phyloP scores from a whole-genome alignment of 2,888 invertebrate species.

The Acronicta psi region DNA sequence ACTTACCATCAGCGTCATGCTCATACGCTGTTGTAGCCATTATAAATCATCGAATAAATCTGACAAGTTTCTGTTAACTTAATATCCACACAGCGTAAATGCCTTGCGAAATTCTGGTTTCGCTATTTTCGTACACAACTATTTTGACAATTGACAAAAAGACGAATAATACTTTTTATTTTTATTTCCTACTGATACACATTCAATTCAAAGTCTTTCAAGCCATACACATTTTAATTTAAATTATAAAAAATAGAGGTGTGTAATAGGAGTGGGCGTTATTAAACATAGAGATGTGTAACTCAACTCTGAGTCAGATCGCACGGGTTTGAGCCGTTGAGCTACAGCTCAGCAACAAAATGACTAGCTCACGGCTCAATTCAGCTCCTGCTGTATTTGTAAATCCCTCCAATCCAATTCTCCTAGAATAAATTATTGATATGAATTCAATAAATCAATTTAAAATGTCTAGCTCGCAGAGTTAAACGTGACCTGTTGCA shows the following conservation, averaged over 20 bases:
- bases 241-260: neutral
- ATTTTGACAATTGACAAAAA: constrained; percentile 62
- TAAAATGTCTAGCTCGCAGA: no score
- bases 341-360: no score
- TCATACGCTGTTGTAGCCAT: constrained; percentile 83
- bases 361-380: no score
- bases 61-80: constrained; percentile 35
- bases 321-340: no score
- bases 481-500: no score
- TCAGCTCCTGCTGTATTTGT: no score
- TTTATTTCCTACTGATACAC: constrained; percentile 9
- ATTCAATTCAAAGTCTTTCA: constrained; percentile 33
- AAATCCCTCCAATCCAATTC: no score
- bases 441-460: no score
- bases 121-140: constrained; percentile 68
- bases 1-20: constrained; percentile 83
- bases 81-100: constrained; percentile 39
- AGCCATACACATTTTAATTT: constrained; percentile 20
- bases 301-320: no score
- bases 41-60: constrained; percentile 60
- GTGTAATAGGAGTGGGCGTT: no score
- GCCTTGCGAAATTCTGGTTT: constrained; percentile 55
- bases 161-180: constrained; percentile 22
- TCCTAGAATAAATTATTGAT: no score
- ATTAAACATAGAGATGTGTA: no score